Base-by-base conservation (phyloP, 2,797 vertebrate species). In the Fistularia commersonii region DNA sequence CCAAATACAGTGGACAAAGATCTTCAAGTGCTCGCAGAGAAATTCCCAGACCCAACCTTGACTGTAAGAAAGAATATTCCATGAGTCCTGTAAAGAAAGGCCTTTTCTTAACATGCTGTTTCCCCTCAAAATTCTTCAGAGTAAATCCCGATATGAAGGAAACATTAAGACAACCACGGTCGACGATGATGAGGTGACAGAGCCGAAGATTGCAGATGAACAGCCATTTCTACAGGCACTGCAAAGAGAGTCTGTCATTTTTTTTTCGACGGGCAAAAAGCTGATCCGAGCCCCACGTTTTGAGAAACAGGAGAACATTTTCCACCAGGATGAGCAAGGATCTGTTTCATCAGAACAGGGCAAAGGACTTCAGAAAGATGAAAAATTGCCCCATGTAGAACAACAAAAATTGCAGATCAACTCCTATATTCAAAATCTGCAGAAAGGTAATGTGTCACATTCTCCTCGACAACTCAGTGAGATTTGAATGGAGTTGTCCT, bases 241-340 rank as follows among this genome's bases (percentile, higher is more conserved):
- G 5, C 78, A 86, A 8, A 79, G 90, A 66, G 79, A 88, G 54
- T 92, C 91, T 0, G 90, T 92, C 41, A 92, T 92, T 51, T 83
- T 91, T 61, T 90, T 91, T 66, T 89, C 89, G 8, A 82, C 84
- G 0, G 82, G 86, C 11, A 84, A 84, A 79, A 83, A 72, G 40
- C 48, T 86, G 11, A 15, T 78, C 31, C 66, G 75, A 66, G 69
- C 52, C 0, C 61, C 67, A 0, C 51, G 6, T 5, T 61, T 79
- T 61, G 69, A 74, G 52, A 71, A 69, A 32, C 62, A 45, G 6
- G 66, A 72, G 7, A 57, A 33, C 4, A 49, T 48, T 1, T 43
- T n/a, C 12, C 8, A 13, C 8, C 47, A 36, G 7, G 38, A 64
- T 44, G 59, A 54, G 11, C 56, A 13, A 1, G 8, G 3, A 7